Evolutionary conservation across 1,140 invertebrate genomes (phyloP).

Genomic region (Pantala flavescens): DNA sequence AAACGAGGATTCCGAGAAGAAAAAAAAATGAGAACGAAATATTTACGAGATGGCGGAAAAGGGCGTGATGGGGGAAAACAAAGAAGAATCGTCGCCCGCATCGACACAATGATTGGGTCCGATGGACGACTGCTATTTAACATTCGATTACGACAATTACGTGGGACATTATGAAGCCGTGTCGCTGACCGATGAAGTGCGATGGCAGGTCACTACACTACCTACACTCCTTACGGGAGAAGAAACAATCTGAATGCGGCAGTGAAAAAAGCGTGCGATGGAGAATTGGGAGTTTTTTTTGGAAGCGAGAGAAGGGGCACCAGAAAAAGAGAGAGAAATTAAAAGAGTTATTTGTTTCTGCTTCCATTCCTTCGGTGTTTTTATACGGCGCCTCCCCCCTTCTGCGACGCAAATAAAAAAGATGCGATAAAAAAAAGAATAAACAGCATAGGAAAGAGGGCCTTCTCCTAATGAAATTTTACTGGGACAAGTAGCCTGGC

Average conservation of each 20-base stretch:
- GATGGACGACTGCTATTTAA: too few relatives aligned
- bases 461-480: background rate
- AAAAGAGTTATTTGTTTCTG: constrained; percentile 4
- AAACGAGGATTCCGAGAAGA: background rate
- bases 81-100: background rate
- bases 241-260: too few relatives aligned
- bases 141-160: too few relatives aligned
- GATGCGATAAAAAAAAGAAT: background rate
- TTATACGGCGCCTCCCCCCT: background rate
- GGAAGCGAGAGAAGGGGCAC: background rate
- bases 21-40: background rate
- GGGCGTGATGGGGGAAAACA: background rate
- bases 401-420: background rate
- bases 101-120: too few relatives aligned
- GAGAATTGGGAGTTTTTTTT: background rate
- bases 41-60: background rate
- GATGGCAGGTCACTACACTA: too few relatives aligned
- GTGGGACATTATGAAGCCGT: too few relatives aligned
- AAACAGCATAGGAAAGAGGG: background rate
- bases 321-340: background rate
- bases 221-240: too few relatives aligned
- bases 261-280: background rate
- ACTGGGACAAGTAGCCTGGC: background rate
- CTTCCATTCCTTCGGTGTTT: background rate
- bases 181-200: too few relatives aligned